Base-by-base conservation (phyloP, 2,797 vertebrate genomes). In the Sebastes minor region DNA sequence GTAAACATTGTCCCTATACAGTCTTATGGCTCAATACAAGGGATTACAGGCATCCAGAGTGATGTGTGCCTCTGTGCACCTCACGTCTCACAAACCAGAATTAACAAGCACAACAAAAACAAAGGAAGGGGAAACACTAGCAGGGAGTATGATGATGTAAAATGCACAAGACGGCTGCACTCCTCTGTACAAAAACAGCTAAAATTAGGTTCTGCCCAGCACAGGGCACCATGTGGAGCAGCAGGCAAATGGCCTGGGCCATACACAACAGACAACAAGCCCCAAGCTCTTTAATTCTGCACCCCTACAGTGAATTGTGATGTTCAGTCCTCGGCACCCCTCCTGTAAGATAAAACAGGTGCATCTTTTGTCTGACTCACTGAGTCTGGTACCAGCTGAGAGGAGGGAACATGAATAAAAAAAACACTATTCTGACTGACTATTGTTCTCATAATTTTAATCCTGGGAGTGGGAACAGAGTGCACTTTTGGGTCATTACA, bases 341-440 rank as follows among this genome's bases (percentile, higher is more conserved):
- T 80, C 59, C 83, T 78, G 68, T 73, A 75, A 80, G 77, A 63
- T 71, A 87, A 87, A 92, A 92, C 92, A 94, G 92, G 90, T 89
- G 90, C 85, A 82, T 82, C 90, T 93, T 88, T 94, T 94, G 92
- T 93, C 81, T 84, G 80, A 79, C 56, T 82, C 62, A 64, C 14
- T 49, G 74, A 73, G 63, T 65, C 71, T 74, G 35, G 53, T 3
- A 62, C 56, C 72, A 80, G 60, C 78, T 66, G 33, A 86, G 75
- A 81, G n/a, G 52, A 71, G 30, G 57, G 49, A 27, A 61, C 38
- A 27, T 64, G 4, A 61, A 77, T 71, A 28, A 35, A 30, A 63
- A 2, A 8, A 22, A 60, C 57, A 81, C 27, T 49, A 63, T 49
- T 75, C 16, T 63, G 14, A 32, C 33, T 71, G 22, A 64, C 25